Evolutionary conservation across 2,888 invertebrate species (phyloP).

Genomic region (Apamea crenata): DNA sequence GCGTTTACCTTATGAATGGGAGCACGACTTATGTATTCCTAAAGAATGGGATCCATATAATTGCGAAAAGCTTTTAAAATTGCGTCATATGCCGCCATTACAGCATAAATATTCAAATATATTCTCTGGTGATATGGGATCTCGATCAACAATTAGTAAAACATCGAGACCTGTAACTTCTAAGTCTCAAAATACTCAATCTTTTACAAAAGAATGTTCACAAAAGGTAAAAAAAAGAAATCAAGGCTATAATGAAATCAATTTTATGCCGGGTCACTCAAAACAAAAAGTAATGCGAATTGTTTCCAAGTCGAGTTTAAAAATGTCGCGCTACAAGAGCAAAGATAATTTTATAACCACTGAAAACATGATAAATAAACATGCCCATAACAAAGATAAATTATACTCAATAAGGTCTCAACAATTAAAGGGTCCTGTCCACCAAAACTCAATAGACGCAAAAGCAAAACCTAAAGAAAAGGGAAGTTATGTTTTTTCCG

Average conservation of each 20-base stretch:
- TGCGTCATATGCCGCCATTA: conserved; percentile 9
- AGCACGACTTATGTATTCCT: neutral
- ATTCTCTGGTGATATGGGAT: neutral
- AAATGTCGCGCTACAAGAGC: neutral
- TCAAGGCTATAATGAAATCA: neutral
- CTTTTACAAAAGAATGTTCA: neutral
- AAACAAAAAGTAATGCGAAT: conserved; percentile 36
- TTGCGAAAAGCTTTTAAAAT: conserved; percentile 5
- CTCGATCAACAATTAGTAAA: conserved; percentile 25
- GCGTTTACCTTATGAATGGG: conserved; percentile 62
- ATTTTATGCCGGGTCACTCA: neutral
- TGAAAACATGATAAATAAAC: neutral
- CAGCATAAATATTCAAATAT: conserved; percentile 22
- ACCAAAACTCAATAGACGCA: neutral
- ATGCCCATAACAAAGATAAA: conserved; percentile 15
- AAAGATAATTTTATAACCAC: neutral
- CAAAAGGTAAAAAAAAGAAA: conserved; percentile 1
- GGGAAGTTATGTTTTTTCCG: conserved; percentile 34
- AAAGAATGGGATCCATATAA: conserved; percentile 25
- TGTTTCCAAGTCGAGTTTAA: conserved; percentile 41
- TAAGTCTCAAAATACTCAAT: conserved; percentile 5
- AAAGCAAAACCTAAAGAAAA: conserved; percentile 35
- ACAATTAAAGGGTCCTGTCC: neutral
- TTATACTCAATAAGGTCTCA: conserved; percentile 13
- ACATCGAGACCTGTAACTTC: conserved; percentile 8